Evolutionary conservation across 2,888 invertebrate species (phyloP).

Genomic region (Pyrrhosoma nymphula): DNA sequence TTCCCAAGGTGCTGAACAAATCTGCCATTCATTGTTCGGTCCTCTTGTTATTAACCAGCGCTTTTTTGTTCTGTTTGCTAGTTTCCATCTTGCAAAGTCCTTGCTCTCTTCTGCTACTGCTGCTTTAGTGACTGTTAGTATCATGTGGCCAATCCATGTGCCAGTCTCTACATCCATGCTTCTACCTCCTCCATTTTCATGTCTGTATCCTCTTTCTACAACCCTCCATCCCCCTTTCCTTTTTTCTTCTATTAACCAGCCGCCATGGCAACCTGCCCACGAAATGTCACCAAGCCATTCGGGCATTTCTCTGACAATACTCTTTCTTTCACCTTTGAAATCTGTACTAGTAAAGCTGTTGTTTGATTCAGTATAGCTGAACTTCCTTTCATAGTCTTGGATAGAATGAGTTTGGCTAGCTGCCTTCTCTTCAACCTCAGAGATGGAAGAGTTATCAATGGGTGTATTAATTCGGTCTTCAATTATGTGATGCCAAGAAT

Average conservation of each 20-base stretch:
- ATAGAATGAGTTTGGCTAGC: neutral
- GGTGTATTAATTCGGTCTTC: neutral
- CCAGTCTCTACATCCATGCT: constrained; percentile 48
- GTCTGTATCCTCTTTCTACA: constrained; percentile 26
- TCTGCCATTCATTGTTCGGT: constrained; percentile 52
- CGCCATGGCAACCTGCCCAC: neutral
- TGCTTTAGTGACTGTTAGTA: constrained; percentile 31
- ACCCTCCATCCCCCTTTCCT: constrained; percentile 46
- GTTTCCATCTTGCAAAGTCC: constrained; percentile 45
- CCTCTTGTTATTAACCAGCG: constrained; percentile 51
- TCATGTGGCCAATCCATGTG: constrained; percentile 56
- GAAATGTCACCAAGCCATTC: constrained; percentile 55
- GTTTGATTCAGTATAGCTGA: neutral
- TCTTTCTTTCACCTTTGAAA: neutral
- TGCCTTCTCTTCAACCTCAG: neutral
- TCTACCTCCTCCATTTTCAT: constrained; percentile 23
- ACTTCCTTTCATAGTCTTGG: neutral
- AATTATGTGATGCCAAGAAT: neutral
- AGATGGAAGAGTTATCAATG: neutral
- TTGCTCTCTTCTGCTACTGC: constrained; percentile 16
- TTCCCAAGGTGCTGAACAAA: constrained; percentile 40
- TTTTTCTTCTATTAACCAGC: constrained; percentile 42
- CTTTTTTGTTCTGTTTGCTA: constrained; percentile 32
- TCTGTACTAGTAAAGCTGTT: neutral
- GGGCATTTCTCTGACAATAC: neutral